phyloP scores from a whole-genome alignment of 1,140 invertebrate genomes.

The Drosophila burlai region DNA sequence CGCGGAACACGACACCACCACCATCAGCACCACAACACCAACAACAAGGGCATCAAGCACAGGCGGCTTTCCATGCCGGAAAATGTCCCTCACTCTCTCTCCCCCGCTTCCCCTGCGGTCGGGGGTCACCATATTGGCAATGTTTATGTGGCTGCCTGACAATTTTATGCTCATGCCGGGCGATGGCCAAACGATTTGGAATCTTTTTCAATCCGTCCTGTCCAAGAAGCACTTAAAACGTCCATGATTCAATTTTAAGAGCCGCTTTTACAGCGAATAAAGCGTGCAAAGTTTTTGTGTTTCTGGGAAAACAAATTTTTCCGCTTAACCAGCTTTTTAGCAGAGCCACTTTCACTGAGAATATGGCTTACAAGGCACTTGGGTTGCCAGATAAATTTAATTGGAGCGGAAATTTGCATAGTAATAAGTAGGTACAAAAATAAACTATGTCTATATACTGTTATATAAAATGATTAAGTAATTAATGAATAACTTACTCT shows the following conservation, averaged over 20 bases:
- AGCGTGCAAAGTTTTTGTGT: slow-evolving; percentile 3
- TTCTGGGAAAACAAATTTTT: background rate
- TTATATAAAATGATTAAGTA: background rate
- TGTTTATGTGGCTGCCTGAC: slow-evolving; percentile 68
- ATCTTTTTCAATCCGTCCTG: slow-evolving; percentile 42
- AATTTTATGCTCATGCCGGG: slow-evolving; percentile 47
- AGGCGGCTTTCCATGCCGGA: slow-evolving; percentile 13
- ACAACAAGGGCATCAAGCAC: slow-evolving; percentile 26
- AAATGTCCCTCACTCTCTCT: background rate
- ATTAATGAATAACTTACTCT: background rate
- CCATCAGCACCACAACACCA: background rate
- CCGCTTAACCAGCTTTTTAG: background rate
- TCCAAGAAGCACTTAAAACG: slow-evolving; percentile 31
- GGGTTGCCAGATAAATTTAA: background rate
- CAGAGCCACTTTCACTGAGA: slow-evolving; percentile 1
- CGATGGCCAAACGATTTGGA: slow-evolving; percentile 48
- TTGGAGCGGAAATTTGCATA: background rate
- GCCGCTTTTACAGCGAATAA: slow-evolving; percentile 3
- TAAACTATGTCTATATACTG: background rate
- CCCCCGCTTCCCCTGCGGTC: slow-evolving; percentile 30
- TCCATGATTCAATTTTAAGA: slow-evolving; percentile 44
- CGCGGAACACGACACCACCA: slow-evolving; percentile 59
- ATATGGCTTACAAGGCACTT: background rate
- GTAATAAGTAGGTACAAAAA: background rate
- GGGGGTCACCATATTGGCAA: slow-evolving; percentile 69